Evolutionary conservation across 2,888 invertebrate species (phyloP).

Genomic region (Drosophila antonietae): DNA sequence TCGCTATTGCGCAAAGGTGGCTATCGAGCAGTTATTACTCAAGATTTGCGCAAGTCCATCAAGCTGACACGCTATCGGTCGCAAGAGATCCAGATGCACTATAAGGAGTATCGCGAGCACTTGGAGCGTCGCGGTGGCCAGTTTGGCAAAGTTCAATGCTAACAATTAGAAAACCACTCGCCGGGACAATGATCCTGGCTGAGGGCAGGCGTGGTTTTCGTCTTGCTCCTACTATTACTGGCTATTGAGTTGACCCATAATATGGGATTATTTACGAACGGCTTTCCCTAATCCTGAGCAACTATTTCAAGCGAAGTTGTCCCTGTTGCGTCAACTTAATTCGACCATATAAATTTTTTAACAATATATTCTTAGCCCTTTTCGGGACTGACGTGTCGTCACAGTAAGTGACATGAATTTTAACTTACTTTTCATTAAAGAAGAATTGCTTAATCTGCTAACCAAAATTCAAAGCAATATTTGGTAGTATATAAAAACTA

Average conservation of each 20-base stretch:
- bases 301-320: conserved; percentile 22
- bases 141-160: conserved; percentile 84
- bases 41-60: conserved; percentile 93
- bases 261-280: conserved; percentile 37
- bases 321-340: conserved; percentile 39
- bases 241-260: conserved; percentile 60
- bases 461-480: conserved; percentile 45
- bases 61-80: conserved; percentile 98
- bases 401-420: conserved; percentile 32
- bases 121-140: conserved; percentile 82
- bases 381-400: conserved; percentile 25
- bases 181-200: conserved; percentile 70
- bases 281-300: conserved; percentile 42
- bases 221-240: conserved; percentile 65
- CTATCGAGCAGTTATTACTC: conserved; percentile 95
- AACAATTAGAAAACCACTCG: conserved; percentile 74
- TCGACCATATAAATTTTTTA: conserved; percentile 21
- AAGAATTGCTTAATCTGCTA: conserved; percentile 67
- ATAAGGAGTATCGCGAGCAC: conserved; percentile 89
- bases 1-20: conserved; percentile 98
- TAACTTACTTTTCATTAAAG: conserved; percentile 49
- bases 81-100: conserved; percentile 95
- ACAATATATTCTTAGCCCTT: conserved; percentile 16
- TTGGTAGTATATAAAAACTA: conserved; percentile 15
- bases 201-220: conserved; percentile 65